phyloP scores from a whole-genome alignment of 2,113 vertebrate species.

The Dicaeum eximium region DNA sequence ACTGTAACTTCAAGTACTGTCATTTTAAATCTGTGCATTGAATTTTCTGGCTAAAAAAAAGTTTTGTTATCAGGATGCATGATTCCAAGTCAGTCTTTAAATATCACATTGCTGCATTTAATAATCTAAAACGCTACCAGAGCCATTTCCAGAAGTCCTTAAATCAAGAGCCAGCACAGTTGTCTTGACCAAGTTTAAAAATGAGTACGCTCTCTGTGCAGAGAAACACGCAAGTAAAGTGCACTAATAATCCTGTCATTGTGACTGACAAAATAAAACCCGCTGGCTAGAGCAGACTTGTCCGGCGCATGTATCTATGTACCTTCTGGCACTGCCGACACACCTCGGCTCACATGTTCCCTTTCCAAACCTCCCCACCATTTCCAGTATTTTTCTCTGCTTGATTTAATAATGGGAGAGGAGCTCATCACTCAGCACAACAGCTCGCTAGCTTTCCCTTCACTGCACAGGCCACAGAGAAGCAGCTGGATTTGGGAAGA shows the following conservation, averaged over 20 bases:
- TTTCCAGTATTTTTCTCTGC: neutral
- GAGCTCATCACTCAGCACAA: neutral
- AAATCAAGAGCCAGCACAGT: neutral
- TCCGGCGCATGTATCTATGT: accelerated
- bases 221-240: neutral
- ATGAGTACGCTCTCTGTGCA: neutral
- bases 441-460: neutral
- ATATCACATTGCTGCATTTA: neutral
- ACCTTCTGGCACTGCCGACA: neutral
- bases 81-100: neutral
- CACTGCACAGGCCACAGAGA: neutral
- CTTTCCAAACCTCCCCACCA: neutral
- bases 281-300: neutral
- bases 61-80: neutral
- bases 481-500: neutral
- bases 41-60: neutral
- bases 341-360: accelerated
- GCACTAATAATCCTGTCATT: neutral
- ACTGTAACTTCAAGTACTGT: neutral
- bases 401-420: neutral
- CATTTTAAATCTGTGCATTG: neutral
- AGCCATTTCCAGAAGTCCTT: neutral
- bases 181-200: neutral
- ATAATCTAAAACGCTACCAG: neutral
- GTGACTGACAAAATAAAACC: neutral